Conservation (phyloP, 2,113 vertebrate species). For the Brachionichthys hirsutus region DNA sequence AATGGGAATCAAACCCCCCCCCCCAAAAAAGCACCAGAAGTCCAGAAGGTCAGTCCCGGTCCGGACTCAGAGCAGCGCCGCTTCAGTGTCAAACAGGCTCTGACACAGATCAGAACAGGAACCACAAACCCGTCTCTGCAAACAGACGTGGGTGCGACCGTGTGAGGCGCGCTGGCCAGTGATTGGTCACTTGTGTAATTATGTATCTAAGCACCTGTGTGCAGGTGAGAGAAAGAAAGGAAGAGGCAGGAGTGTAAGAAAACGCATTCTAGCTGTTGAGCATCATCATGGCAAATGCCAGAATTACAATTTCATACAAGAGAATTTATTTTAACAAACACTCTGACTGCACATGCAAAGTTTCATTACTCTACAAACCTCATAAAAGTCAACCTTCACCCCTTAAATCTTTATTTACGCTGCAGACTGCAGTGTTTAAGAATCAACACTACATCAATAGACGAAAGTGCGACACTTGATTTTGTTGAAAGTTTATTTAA, state of each 20-base stretch:
- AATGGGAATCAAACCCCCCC: too few species aligned
- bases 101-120: neutral
- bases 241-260: neutral
- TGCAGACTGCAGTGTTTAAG: too few species aligned
- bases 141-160: neutral
- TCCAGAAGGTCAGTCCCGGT: neutral
- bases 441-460: neutral
- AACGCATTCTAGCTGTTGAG: neutral
- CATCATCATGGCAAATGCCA: too few species aligned
- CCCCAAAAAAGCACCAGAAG: neutral
- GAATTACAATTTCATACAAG: too few species aligned
- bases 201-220: neutral
- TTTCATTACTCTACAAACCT: neutral
- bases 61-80: neutral
- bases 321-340: neutral
- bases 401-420: too few species aligned
- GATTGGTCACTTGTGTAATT: slow-evolving; percentile 26
- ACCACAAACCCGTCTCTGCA: slow-evolving; percentile 9
- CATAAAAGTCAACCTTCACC: neutral
- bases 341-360: neutral
- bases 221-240: neutral
- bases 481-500: slow-evolving; percentile 56
- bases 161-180: neutral
- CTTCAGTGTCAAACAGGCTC: neutral
- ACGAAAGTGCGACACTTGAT: neutral